Conservation (phyloP, 2,888 invertebrate genomes). For the Vannuccia rotundouncinata region DNA sequence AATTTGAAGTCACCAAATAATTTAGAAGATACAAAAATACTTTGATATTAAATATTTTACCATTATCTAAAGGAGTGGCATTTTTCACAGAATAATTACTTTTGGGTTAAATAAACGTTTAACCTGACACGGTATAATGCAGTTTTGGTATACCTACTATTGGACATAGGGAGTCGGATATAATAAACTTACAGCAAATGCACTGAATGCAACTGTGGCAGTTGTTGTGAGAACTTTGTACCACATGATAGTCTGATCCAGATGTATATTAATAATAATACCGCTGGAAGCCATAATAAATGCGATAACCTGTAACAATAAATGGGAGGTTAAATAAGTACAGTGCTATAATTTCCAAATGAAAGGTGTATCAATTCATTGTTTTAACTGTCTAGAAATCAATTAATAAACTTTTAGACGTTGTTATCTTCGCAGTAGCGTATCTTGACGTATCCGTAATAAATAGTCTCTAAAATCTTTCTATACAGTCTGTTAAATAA, state of each 20-base stretch:
- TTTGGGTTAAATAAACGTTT: background rate
- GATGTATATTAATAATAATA: conserved; percentile 33
- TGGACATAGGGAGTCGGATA: background rate
- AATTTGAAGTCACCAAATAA: too few species aligned
- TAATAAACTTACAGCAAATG: conserved; percentile 29
- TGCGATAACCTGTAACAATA: conserved; percentile 34
- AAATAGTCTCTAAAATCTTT: too few species aligned
- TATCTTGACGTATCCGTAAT: too few species aligned
- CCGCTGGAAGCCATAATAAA: conserved; percentile 37
- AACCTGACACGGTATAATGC: background rate
- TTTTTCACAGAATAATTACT: too few species aligned
- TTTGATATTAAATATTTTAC: background rate
- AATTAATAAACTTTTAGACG: too few species aligned
- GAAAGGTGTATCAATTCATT: too few species aligned
- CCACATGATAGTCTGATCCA: conserved; percentile 31
- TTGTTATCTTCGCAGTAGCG: too few species aligned
- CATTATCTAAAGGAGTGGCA: background rate
- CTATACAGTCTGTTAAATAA: too few species aligned
- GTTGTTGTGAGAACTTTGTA: conserved; percentile 32
- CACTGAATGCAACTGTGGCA: conserved; percentile 24
- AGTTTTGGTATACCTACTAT: background rate
- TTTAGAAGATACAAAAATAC: too few species aligned
- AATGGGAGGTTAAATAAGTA: background rate
- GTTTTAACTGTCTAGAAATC: too few species aligned
- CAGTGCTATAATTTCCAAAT: too few species aligned